Evolutionary conservation across 2,113 vertebrate species (phyloP).

Genomic region (Prunella himalayana): DNA sequence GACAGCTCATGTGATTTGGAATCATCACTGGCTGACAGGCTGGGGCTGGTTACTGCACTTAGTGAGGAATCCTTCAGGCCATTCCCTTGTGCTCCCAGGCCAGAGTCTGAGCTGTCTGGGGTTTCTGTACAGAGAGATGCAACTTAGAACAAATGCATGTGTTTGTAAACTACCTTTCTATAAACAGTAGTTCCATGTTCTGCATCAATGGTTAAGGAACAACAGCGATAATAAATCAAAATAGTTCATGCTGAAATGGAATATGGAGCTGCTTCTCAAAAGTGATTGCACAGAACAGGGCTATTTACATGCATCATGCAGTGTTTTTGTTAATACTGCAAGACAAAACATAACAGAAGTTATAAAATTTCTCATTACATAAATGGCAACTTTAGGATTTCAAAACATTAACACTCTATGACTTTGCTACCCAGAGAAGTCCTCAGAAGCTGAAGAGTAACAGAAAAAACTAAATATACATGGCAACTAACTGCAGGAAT

Average conservation of each 20-base stretch:
- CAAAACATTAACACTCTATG: background rate
- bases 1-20: conserved; percentile 85
- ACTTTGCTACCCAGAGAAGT: background rate
- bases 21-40: conserved; percentile 30
- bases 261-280: background rate
- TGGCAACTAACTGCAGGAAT: background rate
- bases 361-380: background rate
- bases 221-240: background rate
- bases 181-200: background rate
- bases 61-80: conserved; percentile 32
- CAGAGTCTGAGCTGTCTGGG: conserved; percentile 77
- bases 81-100: conserved; percentile 65
- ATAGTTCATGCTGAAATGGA: background rate
- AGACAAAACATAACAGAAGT: background rate
- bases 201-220: background rate
- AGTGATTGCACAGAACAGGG: background rate
- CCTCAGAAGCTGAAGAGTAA: background rate
- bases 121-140: conserved; percentile 65
- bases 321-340: background rate
- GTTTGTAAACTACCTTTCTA: background rate
- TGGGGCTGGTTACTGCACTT: conserved; percentile 37
- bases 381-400: background rate
- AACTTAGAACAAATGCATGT: background rate
- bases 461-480: background rate
- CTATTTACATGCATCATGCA: background rate